These are phyloP conservation scores for Pegea sp. DNA, from an alignment of 23 tunicate species.

Conservation along the genomic window DNA sequence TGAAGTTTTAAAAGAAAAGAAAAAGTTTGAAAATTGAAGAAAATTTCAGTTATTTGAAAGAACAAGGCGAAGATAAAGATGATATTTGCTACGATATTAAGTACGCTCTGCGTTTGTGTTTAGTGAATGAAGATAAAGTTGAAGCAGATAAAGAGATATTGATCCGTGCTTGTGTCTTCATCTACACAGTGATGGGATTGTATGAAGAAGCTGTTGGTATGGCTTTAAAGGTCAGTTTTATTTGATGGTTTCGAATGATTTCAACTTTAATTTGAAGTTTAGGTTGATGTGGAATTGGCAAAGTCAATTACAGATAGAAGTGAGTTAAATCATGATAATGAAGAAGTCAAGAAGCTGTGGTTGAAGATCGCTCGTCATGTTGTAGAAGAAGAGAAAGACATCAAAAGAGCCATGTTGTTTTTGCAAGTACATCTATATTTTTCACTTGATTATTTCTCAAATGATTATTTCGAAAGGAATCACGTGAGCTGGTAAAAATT, in stretches of 20 bases:
- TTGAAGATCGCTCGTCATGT: conserved; percentile 62
- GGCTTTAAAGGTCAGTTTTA: conserved; percentile 47
- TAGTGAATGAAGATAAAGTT: conserved; percentile 15
- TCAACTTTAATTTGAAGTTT: background rate
- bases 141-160: background rate
- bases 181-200: conserved; percentile 51
- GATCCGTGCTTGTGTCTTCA: conserved; percentile 48
- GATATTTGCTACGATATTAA: conserved; percentile 54
- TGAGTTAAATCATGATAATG: conserved; percentile 51
- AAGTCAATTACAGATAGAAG: conserved; percentile 56
- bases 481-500: conserved; percentile 67
- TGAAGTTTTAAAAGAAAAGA: background rate
- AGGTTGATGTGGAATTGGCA: conserved; percentile 75
- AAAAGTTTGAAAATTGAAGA: background rate
- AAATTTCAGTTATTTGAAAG: conserved; percentile 38
- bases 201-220: conserved; percentile 81
- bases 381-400: conserved; percentile 69
- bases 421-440: conserved; percentile 8
- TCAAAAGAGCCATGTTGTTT: conserved; percentile 61
- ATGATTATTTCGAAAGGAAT: conserved; percentile 11
- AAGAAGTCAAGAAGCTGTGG: conserved; percentile 66
- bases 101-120: conserved; percentile 63
- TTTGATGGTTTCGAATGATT: background rate
- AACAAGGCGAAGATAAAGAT: conserved; percentile 41
- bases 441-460: background rate